These are phyloP conservation scores for Pycnonotus jocosus DNA, from an alignment of 2,113 vertebrate genomes.

Conservation along the genomic window DNA sequence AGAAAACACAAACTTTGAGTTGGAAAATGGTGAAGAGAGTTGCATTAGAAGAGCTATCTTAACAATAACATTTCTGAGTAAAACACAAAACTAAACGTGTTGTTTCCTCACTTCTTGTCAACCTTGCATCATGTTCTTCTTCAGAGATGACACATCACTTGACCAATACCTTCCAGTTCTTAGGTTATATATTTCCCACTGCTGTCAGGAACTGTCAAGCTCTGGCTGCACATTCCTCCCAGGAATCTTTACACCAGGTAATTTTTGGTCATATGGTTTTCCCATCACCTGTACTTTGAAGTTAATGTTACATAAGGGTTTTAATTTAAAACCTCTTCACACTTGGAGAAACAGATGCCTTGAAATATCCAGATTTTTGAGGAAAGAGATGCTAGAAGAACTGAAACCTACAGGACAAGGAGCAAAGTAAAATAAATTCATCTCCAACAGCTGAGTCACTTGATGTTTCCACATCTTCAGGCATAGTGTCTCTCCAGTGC, in stretches of 20 bases:
- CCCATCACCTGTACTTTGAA: neutral
- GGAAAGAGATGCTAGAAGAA: neutral
- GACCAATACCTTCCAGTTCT: neutral
- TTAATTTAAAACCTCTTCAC: neutral
- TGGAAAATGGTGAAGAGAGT: neutral
- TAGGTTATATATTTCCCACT: neutral
- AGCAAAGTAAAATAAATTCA: neutral
- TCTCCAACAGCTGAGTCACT: neutral
- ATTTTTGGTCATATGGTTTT: neutral
- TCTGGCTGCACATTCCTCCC: neutral
- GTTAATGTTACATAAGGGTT: neutral
- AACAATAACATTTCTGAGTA: neutral
- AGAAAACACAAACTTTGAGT: neutral
- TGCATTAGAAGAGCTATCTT: neutral
- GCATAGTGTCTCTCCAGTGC: neutral
- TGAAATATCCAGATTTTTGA: neutral
- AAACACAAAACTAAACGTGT: neutral
- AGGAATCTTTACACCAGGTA: neutral
- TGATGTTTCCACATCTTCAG: neutral
- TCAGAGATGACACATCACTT: neutral
- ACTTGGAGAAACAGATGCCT: neutral
- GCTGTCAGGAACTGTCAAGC: neutral
- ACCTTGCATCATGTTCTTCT: neutral
- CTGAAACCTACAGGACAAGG: neutral
- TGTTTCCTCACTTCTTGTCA: neutral